Percentiles rank a stretch among this genome's conserved stretches.
Evolutionary conservation across 1,140 invertebrate genomes (phyloP).

Genomic region (Radopholus similis): DNA sequence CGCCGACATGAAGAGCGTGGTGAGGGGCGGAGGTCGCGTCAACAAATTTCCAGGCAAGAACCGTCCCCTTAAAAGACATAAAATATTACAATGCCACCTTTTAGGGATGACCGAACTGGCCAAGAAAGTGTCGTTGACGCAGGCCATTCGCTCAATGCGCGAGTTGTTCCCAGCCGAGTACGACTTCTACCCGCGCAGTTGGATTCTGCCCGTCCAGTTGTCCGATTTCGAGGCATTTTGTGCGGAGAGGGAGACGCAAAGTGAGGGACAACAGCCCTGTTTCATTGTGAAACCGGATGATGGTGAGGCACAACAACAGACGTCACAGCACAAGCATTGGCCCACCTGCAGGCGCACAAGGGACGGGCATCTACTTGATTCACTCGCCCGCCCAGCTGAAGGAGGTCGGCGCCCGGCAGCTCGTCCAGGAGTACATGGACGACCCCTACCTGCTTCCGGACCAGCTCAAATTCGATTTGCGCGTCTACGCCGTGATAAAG

Average conservation of each 20-base stretch:
- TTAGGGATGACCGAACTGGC: conserved; percentile 63
- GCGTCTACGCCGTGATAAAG: conserved; percentile 64
- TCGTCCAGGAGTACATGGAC: conserved; percentile 63
- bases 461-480: conserved; percentile 64
- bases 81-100: too few species aligned
- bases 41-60: conserved; percentile 61
- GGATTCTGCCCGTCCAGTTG: conserved; percentile 64
- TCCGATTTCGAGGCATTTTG: conserved; percentile 58
- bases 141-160: conserved; percentile 62
- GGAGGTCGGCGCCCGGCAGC: conserved; percentile 46
- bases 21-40: conserved; percentile 55
- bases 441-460: conserved; percentile 63
- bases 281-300: conserved; percentile 65
- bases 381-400: conserved; percentile 60
- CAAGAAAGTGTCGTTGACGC: conserved; percentile 63
- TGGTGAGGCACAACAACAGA: conserved; percentile 23
- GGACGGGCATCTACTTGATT: conserved; percentile 64
- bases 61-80: too few species aligned
- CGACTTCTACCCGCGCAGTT: conserved; percentile 64
- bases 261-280: conserved; percentile 54
- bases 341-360: conserved; percentile 62
- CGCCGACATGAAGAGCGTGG: conserved; percentile 59
- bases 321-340: not conserved
- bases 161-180: conserved; percentile 63
- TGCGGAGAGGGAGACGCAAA: conserved; percentile 38